Evolutionary conservation across 2,797 vertebrate species (phyloP).

Genomic region (Brachymystax lenok): DNA sequence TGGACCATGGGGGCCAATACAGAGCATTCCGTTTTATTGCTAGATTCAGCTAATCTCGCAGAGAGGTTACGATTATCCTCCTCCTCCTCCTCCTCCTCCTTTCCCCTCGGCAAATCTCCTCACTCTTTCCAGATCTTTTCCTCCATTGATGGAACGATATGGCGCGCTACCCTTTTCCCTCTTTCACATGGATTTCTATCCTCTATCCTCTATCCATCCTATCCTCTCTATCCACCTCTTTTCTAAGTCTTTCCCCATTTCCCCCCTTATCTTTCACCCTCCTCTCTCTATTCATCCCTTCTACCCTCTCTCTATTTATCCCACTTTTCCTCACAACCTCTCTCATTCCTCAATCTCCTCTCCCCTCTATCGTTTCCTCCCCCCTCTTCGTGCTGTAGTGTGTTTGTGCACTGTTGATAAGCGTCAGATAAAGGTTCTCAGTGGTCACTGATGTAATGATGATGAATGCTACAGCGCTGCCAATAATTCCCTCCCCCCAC

Average conservation of each 20-base stretch:
- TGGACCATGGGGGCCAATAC: constrained; percentile 43
- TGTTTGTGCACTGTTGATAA: constrained; percentile 82
- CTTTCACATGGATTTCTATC: no score
- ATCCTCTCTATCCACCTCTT: not conserved
- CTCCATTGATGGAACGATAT: not conserved
- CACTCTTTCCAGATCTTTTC: no score
- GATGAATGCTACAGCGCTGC: constrained; percentile 85
- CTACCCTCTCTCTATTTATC: not conserved
- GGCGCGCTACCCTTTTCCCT: no score
- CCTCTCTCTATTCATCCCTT: not conserved
- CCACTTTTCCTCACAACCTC: constrained; percentile 16
- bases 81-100: constrained; percentile 9
- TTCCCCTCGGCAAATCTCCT: not conserved
- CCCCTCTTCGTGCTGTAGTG: constrained; percentile 71
- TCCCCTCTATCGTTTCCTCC: constrained; percentile 64
- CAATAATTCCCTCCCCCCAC: constrained; percentile 75
- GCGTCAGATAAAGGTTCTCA: constrained; percentile 86
- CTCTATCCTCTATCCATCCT: not conserved
- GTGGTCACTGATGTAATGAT: constrained; percentile 92
- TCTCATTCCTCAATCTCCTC: constrained; percentile 62
- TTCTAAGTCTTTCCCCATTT: not conserved
- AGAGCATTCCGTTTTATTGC: constrained; percentile 63
- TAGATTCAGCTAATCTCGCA: constrained; percentile 72
- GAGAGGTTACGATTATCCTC: constrained; percentile 29
- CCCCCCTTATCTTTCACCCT: not conserved